Percentiles rank a stretch among this genome's conserved stretches.
Conservation (phyloP, 2,888 invertebrate species). For the Aphodius sticticus region DNA sequence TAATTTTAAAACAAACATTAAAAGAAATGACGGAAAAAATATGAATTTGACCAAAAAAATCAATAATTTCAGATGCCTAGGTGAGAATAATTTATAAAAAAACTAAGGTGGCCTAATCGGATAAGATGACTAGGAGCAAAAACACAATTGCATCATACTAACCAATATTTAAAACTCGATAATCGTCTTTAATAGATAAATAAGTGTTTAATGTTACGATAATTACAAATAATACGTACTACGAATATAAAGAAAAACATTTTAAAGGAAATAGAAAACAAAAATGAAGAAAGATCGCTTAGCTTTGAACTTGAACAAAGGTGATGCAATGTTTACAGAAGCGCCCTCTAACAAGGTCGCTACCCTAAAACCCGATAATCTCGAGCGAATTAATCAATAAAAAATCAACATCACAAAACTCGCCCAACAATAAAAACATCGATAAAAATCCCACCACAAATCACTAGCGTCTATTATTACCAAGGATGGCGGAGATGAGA, state of each 20-base stretch:
- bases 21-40: too few species aligned
- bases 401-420: not conserved
- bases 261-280: not conserved
- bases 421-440: not conserved
- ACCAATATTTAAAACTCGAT: not conserved
- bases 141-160: not conserved
- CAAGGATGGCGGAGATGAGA: not conserved
- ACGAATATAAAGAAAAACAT: not conserved
- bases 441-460: not conserved
- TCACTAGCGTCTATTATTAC: not conserved
- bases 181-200: too few species aligned
- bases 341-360: conserved; percentile 4
- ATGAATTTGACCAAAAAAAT: too few species aligned
- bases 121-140: not conserved
- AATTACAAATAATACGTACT: too few species aligned
- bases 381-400: not conserved
- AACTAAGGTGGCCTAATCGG: too few species aligned
- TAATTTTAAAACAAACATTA: too few species aligned
- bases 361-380: not conserved
- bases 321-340: not conserved
- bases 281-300: not conserved
- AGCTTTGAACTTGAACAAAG: not conserved
- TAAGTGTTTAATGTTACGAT: too few species aligned
- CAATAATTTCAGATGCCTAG: too few species aligned
- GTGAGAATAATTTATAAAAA: too few species aligned